These are phyloP conservation scores for Hemitrygon akajei DNA, from an alignment of 2,797 vertebrate genomes.

Conservation along the genomic window DNA sequence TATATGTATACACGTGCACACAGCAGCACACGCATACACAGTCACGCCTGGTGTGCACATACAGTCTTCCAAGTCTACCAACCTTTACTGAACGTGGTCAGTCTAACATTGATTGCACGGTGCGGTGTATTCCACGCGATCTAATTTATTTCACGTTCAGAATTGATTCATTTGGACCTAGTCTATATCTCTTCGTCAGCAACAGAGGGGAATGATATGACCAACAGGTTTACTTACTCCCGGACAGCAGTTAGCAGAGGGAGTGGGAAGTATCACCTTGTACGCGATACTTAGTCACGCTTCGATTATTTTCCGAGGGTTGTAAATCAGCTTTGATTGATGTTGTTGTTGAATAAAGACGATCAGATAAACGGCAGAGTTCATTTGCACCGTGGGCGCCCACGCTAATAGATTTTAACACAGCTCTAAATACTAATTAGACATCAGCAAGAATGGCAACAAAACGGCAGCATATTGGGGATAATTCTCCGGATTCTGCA, in stretches of 20 bases:
- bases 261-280: background rate
- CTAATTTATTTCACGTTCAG: background rate
- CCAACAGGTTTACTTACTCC: background rate
- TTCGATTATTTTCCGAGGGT: background rate
- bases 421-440: constrained; percentile 10
- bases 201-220: background rate
- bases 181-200: no score
- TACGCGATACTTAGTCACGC: background rate
- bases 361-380: constrained; percentile 10
- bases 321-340: background rate
- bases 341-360: background rate
- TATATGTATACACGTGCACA: background rate
- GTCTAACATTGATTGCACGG: background rate
- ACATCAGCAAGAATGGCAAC: background rate
- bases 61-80: background rate
- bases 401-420: constrained; percentile 21
- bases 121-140: background rate
- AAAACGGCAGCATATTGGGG: background rate
- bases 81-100: no score
- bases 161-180: background rate
- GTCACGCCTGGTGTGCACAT: background rate
- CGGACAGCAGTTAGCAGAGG: background rate
- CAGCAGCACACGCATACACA: background rate
- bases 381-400: constrained; percentile 5
- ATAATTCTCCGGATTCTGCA: background rate